These are phyloP conservation scores for Oxyruncus cristatus DNA, from an alignment of 2,113 vertebrate genomes.

Conservation along the genomic window DNA sequence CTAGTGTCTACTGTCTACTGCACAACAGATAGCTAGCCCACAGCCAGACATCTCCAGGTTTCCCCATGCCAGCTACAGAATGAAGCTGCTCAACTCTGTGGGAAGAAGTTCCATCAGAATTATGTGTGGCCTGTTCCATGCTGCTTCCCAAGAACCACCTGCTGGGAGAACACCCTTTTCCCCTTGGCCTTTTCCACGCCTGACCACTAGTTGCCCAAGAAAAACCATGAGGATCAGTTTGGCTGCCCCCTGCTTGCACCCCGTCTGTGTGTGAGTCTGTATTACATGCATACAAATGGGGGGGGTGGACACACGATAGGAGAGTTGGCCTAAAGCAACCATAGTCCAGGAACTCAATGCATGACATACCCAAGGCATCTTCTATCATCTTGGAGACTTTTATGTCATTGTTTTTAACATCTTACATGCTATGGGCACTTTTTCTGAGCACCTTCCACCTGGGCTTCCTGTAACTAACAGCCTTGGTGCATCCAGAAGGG, in stretches of 20 bases:
- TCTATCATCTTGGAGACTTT: not conserved
- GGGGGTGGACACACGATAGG: not conserved
- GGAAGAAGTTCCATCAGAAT: not conserved
- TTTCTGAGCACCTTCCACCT: not conserved
- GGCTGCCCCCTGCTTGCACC: not conserved
- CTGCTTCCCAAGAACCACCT: not conserved
- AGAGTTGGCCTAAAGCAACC: not conserved
- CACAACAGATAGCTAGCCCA: conserved; percentile 33
- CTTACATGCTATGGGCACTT: not conserved
- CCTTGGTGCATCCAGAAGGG: not conserved
- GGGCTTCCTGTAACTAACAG: not conserved
- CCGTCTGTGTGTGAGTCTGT: not conserved
- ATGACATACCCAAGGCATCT: not conserved
- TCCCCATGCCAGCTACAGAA: conserved; percentile 40
- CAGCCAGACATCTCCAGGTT: conserved; percentile 64
- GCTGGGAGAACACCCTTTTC: not conserved
- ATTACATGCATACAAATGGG: not conserved
- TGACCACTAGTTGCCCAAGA: not conserved
- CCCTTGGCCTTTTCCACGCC: not conserved
- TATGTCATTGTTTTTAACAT: not conserved
- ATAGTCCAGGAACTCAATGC: not conserved
- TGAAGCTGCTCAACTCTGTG: not conserved
- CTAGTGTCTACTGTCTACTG: conserved; percentile 64
- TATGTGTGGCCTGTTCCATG: not conserved
- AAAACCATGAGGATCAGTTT: not conserved